Evolutionary conservation across 2,888 invertebrate species (phyloP).

Genomic region (Hedychridium roseum): DNA sequence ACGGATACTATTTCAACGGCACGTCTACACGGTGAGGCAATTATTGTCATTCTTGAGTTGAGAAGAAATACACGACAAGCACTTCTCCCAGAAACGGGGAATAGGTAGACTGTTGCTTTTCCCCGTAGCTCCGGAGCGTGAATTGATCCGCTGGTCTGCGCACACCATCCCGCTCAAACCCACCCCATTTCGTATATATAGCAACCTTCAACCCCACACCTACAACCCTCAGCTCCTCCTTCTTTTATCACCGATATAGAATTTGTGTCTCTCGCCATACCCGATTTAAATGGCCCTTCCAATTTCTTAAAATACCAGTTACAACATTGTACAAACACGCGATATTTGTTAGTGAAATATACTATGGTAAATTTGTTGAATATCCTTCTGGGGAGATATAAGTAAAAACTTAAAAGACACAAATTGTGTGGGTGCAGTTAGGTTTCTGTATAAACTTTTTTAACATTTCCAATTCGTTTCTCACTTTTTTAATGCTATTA

Average conservation of each 20-base stretch:
- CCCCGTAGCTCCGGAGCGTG: slow-evolving; percentile 44
- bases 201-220: slow-evolving; percentile 34
- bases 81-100: slow-evolving; percentile 35
- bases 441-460: too few species aligned
- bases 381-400: too few species aligned
- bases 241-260: too few species aligned
- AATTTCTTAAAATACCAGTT: too few species aligned
- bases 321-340: background rate
- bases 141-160: slow-evolving; percentile 55
- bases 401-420: too few species aligned
- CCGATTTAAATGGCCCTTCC: too few species aligned
- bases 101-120: slow-evolving; percentile 51
- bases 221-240: slow-evolving; percentile 21
- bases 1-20: too few species aligned
- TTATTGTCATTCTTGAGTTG: slow-evolving; percentile 24
- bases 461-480: too few species aligned
- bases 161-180: slow-evolving; percentile 34
- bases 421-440: too few species aligned
- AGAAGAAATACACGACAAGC: slow-evolving; percentile 14
- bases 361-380: too few species aligned
- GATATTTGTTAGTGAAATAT: background rate
- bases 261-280: slow-evolving; percentile 6
- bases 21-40: too few species aligned
- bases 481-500: too few species aligned
- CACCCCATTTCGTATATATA: slow-evolving; percentile 32